phyloP scores from a whole-genome alignment of 2,888 invertebrate species.

The Tholera decimalis region DNA sequence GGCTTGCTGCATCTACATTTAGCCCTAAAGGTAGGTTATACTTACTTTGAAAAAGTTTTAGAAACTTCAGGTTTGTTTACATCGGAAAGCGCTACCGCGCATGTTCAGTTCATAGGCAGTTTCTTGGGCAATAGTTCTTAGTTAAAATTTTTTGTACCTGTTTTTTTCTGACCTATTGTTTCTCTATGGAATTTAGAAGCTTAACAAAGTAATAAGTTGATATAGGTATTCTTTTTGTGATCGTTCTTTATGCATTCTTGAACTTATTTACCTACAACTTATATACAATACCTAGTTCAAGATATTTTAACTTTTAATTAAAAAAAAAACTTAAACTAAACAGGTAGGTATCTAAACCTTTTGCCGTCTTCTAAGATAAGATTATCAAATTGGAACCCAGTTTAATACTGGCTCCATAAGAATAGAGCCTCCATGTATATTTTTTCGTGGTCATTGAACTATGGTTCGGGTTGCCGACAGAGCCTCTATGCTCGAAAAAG shows the following conservation, averaged over 20 bases:
- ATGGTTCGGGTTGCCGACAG: constrained; percentile 72
- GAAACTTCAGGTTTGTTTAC: constrained; percentile 87
- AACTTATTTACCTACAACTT: constrained; percentile 32
- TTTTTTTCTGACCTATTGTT: constrained; percentile 50
- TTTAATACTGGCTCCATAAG: constrained; percentile 4
- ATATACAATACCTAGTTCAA: too few relatives aligned
- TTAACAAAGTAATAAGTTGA: constrained; percentile 21
- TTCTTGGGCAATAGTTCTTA: constrained; percentile 44
- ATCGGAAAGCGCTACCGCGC: constrained; percentile 81
- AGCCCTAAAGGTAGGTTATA: constrained; percentile 79
- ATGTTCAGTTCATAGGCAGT: constrained; percentile 77
- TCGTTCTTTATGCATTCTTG: constrained; percentile 15
- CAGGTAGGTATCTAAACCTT: constrained; percentile 23
- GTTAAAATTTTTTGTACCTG: constrained; percentile 50
- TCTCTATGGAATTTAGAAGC: constrained; percentile 9
- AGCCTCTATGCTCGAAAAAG: constrained; percentile 68
- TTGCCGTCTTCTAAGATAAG: constrained; percentile 3
- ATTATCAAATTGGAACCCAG: constrained; percentile 28
- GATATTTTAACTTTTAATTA: constrained; percentile 26
- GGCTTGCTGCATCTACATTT: constrained; percentile 74
- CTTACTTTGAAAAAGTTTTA: constrained; percentile 77
- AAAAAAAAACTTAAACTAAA: neutral
- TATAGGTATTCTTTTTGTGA: constrained; percentile 26
- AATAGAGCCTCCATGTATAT: constrained; percentile 42
- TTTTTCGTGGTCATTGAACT: constrained; percentile 79